Evolutionary conservation across 2,113 vertebrate species (phyloP).

Genomic region (Rhinoderma darwinii): DNA sequence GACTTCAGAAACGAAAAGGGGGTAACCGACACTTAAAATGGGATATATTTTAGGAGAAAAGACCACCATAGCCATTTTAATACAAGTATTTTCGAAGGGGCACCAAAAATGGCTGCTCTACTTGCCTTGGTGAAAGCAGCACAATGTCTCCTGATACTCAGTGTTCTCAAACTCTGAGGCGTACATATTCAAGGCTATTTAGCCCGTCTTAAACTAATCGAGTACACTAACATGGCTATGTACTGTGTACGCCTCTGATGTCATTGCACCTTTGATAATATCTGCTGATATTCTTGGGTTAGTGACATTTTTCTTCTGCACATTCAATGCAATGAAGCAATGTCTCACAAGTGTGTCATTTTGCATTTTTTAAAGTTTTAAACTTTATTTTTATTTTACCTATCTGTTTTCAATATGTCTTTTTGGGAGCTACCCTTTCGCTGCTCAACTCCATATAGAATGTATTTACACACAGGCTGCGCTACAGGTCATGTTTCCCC

Average conservation of each 20-base stretch:
- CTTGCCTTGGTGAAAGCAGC: neutral
- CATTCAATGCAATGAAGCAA: constrained; percentile 57
- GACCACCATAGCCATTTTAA: neutral
- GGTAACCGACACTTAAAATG: neutral
- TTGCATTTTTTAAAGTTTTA: neutral
- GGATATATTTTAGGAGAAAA: neutral
- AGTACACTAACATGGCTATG: constrained; percentile 34
- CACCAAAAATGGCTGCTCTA: neutral
- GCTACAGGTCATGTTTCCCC: constrained; percentile 35
- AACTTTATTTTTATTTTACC: neutral
- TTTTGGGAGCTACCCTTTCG: constrained; percentile 23
- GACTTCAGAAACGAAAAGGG: neutral
- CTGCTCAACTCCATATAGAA: constrained; percentile 50
- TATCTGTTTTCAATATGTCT: neutral
- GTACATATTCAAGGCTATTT: neutral
- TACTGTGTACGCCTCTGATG: neutral
- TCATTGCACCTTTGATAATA: constrained; percentile 48
- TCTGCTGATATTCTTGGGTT: constrained; percentile 12
- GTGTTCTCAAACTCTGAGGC: constrained; percentile 17
- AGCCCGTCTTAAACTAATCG: neutral
- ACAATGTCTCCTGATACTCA: constrained; percentile 15
- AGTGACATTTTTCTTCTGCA: constrained; percentile 38
- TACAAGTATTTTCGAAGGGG: neutral
- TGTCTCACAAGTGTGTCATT: constrained; percentile 33
- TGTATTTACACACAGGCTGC: constrained; percentile 44